Conservation (phyloP, 2,113 vertebrate species). For the Paramisgurnus dabryanus region DNA sequence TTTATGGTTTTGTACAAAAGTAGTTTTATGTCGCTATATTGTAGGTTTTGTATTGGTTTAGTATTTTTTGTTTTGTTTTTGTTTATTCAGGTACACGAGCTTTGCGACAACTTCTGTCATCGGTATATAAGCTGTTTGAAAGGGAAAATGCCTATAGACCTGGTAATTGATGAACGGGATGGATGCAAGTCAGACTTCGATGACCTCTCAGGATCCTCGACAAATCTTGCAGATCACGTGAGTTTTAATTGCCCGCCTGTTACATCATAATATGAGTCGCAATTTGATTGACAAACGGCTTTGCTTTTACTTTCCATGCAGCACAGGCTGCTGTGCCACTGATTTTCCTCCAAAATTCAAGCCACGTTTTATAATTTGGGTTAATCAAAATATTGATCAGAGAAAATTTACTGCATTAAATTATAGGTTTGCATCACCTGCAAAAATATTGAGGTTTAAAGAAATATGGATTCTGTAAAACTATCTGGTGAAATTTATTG, state of each 20-base stretch:
- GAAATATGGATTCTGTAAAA: too few species aligned
- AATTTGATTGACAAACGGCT: background rate
- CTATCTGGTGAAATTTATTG: too few species aligned
- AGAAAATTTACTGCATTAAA: too few species aligned
- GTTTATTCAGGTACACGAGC: slow-evolving; percentile 87
- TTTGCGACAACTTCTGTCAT: slow-evolving; percentile 97
- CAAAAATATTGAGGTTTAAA: too few species aligned
- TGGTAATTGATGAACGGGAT: slow-evolving; percentile 95
- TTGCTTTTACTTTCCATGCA: background rate
- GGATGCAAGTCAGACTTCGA: slow-evolving; percentile 95
- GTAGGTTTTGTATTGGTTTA: background rate
- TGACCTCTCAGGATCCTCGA: slow-evolving; percentile 93
- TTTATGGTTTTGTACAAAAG: slow-evolving; percentile 12
- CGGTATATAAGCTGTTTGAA: slow-evolving; percentile 98
- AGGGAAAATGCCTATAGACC: slow-evolving; percentile 98
- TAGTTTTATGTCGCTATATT: background rate
- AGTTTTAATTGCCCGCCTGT: slow-evolving; percentile 65
- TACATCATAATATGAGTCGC: background rate
- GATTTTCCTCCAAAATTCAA: background rate
- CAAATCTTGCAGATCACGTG: slow-evolving; percentile 92
- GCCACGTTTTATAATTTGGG: background rate
- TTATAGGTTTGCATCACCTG: too few species aligned
- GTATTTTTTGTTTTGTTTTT: background rate
- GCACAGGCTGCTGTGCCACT: background rate
- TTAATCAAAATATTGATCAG: too few species aligned